Conservation (phyloP, 2,113 vertebrate species). For the Oryzias curvinotus region DNA sequence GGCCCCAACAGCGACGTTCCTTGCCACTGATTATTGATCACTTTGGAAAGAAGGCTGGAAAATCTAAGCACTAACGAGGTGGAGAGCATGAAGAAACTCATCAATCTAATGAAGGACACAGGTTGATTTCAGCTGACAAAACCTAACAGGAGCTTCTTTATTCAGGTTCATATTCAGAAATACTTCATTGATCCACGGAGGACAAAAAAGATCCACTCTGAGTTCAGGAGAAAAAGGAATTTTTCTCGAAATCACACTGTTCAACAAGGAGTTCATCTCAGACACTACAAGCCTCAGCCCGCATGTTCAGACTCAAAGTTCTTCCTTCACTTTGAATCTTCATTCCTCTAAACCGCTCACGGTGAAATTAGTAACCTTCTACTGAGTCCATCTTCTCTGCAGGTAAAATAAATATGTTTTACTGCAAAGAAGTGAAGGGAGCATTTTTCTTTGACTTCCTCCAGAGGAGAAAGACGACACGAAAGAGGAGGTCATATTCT, state of each 20-base stretch:
- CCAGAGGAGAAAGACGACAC: not conserved
- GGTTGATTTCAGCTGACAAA: not conserved
- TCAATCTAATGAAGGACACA: slow-evolving; percentile 37
- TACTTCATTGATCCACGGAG: not conserved
- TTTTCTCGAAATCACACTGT: too few relatives aligned
- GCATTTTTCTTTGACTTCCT: not conserved
- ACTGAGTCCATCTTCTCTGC: too few relatives aligned
- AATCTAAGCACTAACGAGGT: slow-evolving; percentile 20
- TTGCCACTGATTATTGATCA: slow-evolving; percentile 42
- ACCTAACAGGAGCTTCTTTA: not conserved
- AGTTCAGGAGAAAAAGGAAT: too few relatives aligned
- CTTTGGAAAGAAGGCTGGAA: slow-evolving; percentile 30
- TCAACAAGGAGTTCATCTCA: too few relatives aligned
- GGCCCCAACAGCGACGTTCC: slow-evolving; percentile 26
- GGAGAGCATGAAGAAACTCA: slow-evolving; percentile 2
- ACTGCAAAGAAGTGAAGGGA: slow-evolving; percentile 4
- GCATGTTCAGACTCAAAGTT: too few relatives aligned
- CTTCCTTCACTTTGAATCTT: too few relatives aligned
- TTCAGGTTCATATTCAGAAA: not conserved
- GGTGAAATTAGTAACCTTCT: too few relatives aligned
- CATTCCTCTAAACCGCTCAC: too few relatives aligned
- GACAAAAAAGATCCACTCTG: not conserved
- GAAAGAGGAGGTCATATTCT: not conserved
- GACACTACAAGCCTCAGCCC: too few relatives aligned
- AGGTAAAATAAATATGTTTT: too few relatives aligned